Percentiles rank a stretch among this genome's conserved stretches.
These are phyloP conservation scores for Sceloporus tristichus DNA, from an alignment of 2,113 vertebrate genomes.

Conservation along the genomic window DNA sequence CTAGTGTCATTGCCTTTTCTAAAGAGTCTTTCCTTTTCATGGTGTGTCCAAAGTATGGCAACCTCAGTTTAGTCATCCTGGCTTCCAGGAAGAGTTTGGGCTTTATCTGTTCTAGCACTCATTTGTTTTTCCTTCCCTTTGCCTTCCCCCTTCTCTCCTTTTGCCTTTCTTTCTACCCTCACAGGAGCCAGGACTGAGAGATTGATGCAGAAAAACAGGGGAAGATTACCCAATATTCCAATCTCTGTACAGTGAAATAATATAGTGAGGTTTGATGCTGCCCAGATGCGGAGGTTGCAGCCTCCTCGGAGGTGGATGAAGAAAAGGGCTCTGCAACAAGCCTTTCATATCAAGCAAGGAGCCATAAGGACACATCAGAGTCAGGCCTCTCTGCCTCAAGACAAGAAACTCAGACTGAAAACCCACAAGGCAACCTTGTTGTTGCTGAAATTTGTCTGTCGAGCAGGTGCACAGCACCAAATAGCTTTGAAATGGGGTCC, in stretches of 20 bases:
- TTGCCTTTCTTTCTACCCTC: neutral
- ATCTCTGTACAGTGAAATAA: neutral
- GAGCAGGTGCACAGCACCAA: conserved; percentile 20
- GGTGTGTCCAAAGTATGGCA: no score
- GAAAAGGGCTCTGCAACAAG: neutral
- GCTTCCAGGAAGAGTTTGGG: no score
- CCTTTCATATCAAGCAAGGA: neutral
- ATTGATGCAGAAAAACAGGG: neutral
- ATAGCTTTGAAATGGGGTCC: conserved; percentile 1
- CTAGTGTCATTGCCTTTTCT: no score
- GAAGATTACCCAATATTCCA: neutral
- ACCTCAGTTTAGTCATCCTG: no score
- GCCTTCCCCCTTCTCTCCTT: neutral
- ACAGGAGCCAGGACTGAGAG: neutral
- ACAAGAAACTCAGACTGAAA: neutral
- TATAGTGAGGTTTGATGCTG: neutral
- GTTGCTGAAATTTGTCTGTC: neutral
- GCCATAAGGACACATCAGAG: neutral
- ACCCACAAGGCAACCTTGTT: neutral
- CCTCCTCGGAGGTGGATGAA: neutral
- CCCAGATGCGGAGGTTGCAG: neutral
- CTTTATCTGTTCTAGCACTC: no score
- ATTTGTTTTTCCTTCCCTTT: no score
- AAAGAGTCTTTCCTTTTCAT: no score
- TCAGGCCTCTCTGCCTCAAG: neutral